These are phyloP conservation scores for Isurus oxyrinchus DNA, from an alignment of 2,113 vertebrate species.

Conservation along the genomic window DNA sequence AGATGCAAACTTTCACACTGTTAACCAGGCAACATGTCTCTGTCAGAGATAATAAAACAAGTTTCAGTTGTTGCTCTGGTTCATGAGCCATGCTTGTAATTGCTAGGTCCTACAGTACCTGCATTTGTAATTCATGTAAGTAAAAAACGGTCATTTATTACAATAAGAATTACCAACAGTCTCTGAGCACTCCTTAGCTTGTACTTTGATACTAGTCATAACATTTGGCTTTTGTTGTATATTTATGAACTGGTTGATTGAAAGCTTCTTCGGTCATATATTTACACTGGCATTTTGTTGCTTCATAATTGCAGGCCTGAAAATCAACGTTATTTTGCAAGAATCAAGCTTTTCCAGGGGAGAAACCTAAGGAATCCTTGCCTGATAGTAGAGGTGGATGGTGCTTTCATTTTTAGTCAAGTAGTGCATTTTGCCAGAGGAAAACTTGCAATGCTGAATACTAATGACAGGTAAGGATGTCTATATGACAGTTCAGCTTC, in stretches of 20 bases:
- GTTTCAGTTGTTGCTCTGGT: not conserved
- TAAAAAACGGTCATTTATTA: not conserved
- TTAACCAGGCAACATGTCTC: constrained; percentile 15
- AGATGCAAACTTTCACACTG: not conserved
- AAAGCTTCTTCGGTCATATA: not conserved
- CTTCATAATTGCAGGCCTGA: not conserved
- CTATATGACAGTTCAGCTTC: not conserved
- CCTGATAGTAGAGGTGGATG: not conserved
- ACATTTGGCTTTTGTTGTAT: not conserved
- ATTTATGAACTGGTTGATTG: not conserved
- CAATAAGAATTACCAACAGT: not conserved
- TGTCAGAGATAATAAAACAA: not conserved
- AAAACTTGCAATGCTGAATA: not conserved
- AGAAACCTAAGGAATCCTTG: not conserved
- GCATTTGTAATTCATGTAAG: not conserved
- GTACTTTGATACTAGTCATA: not conserved
- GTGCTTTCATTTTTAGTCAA: not conserved
- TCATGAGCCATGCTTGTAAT: constrained; percentile 18
- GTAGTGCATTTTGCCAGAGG: not conserved
- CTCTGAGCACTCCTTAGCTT: not conserved
- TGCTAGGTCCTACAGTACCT: not conserved
- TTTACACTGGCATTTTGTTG: not conserved
- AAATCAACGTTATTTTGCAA: not conserved
- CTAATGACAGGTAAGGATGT: not conserved
- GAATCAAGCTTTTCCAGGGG: not conserved